Evolutionary conservation across 2,888 invertebrate genomes (phyloP).

Genomic region (Apamea sordens): DNA sequence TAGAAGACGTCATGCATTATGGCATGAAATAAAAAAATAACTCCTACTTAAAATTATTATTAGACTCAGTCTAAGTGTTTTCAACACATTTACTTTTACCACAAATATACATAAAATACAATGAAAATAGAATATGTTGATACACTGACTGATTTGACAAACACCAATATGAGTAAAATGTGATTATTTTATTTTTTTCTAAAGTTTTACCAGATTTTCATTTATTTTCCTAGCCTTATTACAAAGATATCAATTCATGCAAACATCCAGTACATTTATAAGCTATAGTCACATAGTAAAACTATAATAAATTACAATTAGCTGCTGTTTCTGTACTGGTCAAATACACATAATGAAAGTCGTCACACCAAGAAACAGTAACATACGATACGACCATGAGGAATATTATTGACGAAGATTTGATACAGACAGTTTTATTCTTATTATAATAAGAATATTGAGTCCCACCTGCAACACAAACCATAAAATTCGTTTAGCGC

Average conservation of each 20-base stretch:
- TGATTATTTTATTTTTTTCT: conserved; percentile 2
- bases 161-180: conserved; percentile 11
- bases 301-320: conserved; percentile 6
- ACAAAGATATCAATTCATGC: not conserved
- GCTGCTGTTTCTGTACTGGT: not conserved
- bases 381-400: no score
- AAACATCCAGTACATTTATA: not conserved
- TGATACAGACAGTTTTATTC: not conserved
- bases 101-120: conserved; percentile 50
- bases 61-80: conserved; percentile 56
- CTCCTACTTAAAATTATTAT: conserved; percentile 27
- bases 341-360: conserved; percentile 2
- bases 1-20: conserved; percentile 17
- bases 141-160: conserved; percentile 26
- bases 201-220: not conserved
- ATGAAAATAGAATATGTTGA: conserved; percentile 17
- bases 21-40: conserved; percentile 16
- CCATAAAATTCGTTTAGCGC: not conserved
- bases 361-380: not conserved
- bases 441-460: not conserved
- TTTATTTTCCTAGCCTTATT: not conserved
- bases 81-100: conserved; percentile 39
- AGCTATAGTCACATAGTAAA: not conserved
- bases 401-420: not conserved
- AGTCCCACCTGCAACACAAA: not conserved